These are phyloP conservation scores for Nesidiocoris tenuis DNA, from an alignment of 2,888 invertebrate genomes.

Conservation along the genomic window DNA sequence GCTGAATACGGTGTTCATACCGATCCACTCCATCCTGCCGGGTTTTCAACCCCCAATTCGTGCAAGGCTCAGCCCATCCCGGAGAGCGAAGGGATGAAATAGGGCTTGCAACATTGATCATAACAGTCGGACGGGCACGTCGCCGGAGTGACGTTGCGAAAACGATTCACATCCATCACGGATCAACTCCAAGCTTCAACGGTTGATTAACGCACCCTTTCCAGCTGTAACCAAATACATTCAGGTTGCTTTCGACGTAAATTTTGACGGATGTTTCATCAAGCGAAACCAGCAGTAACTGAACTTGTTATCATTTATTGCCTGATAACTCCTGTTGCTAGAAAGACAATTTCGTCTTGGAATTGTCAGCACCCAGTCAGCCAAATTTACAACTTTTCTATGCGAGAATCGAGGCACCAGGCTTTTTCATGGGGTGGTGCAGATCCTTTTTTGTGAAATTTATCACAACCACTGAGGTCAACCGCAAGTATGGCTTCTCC, in stretches of 20 bases:
- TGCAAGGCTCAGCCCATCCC: neutral
- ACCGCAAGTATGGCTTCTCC: no score
- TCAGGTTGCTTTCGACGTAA: neutral
- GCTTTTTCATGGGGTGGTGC: no score
- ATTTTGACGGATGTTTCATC: neutral
- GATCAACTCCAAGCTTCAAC: constrained; percentile 31
- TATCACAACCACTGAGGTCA: no score
- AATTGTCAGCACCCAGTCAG: no score
- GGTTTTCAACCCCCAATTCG: neutral
- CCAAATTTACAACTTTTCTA: no score
- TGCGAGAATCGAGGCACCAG: no score
- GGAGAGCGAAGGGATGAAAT: neutral
- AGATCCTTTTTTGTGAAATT: no score
- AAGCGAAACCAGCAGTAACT: neutral
- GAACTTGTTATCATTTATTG: no score
- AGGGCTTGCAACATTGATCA: neutral
- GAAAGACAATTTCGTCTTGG: no score
- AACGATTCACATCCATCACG: constrained; percentile 38
- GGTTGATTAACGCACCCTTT: constrained; percentile 35
- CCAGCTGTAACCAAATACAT: neutral
- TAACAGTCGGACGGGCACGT: neutral
- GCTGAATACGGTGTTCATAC: neutral
- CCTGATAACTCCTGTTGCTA: no score
- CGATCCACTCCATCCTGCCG: neutral
- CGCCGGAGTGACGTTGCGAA: constrained; percentile 24